A percentile compares a stretch with the other conserved stretches of the same genome.
Conservation (phyloP, 1,140 invertebrate genomes). For the Monochamus saltuarius region DNA sequence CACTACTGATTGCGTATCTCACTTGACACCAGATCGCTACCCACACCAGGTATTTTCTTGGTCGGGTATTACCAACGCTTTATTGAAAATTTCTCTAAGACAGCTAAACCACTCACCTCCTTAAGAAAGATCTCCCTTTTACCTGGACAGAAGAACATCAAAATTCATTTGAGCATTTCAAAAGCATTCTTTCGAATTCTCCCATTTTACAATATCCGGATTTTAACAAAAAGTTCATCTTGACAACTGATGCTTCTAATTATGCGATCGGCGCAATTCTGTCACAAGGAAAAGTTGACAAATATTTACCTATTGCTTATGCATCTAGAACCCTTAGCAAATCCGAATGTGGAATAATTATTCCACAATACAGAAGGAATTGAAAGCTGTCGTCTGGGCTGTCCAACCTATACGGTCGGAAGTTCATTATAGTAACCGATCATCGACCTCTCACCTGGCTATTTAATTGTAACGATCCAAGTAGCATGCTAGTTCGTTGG, state of each 20-base stretch:
- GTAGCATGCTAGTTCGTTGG: constrained; percentile 53
- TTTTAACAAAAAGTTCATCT: constrained; percentile 44
- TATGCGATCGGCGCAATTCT: constrained; percentile 46
- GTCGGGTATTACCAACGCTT: too few species aligned
- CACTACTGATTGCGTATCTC: too few species aligned
- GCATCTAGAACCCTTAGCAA: constrained; percentile 34
- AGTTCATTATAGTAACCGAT: constrained; percentile 45
- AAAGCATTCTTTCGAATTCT: constrained; percentile 47
- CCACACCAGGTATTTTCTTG: too few species aligned
- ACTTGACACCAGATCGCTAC: too few species aligned
- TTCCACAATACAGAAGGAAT: constrained; percentile 53
- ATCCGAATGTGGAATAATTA: constrained; percentile 39
- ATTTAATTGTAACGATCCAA: constrained; percentile 50
- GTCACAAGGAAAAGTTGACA: constrained; percentile 33
- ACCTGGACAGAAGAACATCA: constrained; percentile 21
- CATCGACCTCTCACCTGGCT: constrained; percentile 41
- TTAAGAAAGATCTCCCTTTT: constrained; percentile 28
- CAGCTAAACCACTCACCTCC: constrained; percentile 28
- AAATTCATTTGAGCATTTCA: constrained; percentile 49
- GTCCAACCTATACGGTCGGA: constrained; percentile 51
- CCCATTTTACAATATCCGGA: constrained; percentile 49
- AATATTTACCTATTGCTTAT: constrained; percentile 40
- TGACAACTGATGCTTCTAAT: constrained; percentile 51
- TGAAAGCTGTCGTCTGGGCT: constrained; percentile 56
- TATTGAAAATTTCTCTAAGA: constrained; percentile 27